Base-by-base conservation (phyloP, 2,888 invertebrate species). In the Acleris literana region DNA sequence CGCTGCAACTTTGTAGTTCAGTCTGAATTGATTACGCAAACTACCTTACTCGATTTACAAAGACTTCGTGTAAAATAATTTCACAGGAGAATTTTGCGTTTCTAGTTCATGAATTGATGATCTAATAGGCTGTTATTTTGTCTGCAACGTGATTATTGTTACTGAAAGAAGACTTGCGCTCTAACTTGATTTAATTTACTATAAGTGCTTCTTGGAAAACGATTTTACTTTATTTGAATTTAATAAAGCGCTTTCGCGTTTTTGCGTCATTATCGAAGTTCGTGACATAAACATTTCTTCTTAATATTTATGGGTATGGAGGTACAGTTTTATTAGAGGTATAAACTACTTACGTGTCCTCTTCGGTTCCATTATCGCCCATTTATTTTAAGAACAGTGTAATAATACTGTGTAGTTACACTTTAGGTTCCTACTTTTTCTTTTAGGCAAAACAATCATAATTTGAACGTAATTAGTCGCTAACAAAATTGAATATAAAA, bases 1-100 rank as follows among this genome's bases (percentile, higher is more conserved):
- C 48, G 39, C 65, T 66, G 66, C 64, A 72, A 64, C 60, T 66
- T 68, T 64, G 48, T 65, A 68, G 64, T 66, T 67, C 63, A 68
- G 58, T 62, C 62, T 59, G 63, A 70, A 72, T 73, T 72, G 72
- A 73, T 70, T 68, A 71, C 70, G 54, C 52, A 62, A 71, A 73
- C 70, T 70, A 70, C 64, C 11, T 63, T 57, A 64, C 64, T 68
- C 67, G 67, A 70, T 71, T 71, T 72, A 71, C 69, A 55, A 55
- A 54, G 54, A 55, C 49, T 65, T 25, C 39, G 16, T 48, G 54
- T 22, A 20, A 64, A 59, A 59, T 59, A 64, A 59, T 54, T 64
- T 52, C 20, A 13, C 9, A 55, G 44, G 57, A 53, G 64, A 54
- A 54, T 58, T 44, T 44, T 16, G 22, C 43, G 7, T 46, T 53